phyloP scores from a whole-genome alignment of 2,888 invertebrate species.

The Sphecodes monilicornis region DNA sequence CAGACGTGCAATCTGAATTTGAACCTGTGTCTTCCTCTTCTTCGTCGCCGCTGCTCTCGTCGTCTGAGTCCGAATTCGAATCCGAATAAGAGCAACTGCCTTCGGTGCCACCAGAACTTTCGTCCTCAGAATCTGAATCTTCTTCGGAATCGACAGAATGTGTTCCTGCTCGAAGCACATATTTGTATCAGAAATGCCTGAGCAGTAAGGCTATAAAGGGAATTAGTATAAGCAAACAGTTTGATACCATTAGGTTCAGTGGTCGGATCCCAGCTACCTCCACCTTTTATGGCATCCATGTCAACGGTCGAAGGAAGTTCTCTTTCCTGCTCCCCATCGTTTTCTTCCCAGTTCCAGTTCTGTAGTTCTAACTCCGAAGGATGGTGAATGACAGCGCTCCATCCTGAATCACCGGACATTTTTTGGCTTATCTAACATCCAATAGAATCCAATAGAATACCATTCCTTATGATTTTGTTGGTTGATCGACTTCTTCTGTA shows the following conservation, averaged over 20 bases:
- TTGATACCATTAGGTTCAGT: conserved; percentile 79
- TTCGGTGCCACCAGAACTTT: conserved; percentile 83
- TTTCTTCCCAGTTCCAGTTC: conserved; percentile 84
- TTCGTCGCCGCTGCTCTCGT: conserved; percentile 81
- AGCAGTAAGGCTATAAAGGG: not conserved
- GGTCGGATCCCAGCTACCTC: conserved; percentile 83
- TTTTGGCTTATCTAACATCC: conserved; percentile 80
- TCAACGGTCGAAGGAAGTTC: conserved; percentile 88
- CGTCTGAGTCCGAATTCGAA: conserved; percentile 82
- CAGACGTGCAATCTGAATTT: conserved; percentile 85
- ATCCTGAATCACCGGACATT: conserved; percentile 85
- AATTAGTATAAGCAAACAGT: not conserved
- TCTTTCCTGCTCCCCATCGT: conserved; percentile 87
- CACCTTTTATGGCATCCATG: conserved; percentile 88
- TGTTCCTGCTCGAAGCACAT: conserved; percentile 75
- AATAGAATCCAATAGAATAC: conserved; percentile 73
- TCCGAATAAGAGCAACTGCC: conserved; percentile 84
- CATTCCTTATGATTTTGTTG: conserved; percentile 75
- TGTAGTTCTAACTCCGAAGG: conserved; percentile 85
- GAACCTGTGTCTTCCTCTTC: conserved; percentile 81
- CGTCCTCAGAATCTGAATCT: conserved; percentile 84
- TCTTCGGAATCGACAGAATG: conserved; percentile 84
- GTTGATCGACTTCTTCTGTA: conserved; percentile 49
- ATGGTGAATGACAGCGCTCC: conserved; percentile 87
- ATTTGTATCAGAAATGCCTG: not conserved